Conservation (phyloP, 64 coral and sea anemone species). For the Astreopora myriophthalma region DNA sequence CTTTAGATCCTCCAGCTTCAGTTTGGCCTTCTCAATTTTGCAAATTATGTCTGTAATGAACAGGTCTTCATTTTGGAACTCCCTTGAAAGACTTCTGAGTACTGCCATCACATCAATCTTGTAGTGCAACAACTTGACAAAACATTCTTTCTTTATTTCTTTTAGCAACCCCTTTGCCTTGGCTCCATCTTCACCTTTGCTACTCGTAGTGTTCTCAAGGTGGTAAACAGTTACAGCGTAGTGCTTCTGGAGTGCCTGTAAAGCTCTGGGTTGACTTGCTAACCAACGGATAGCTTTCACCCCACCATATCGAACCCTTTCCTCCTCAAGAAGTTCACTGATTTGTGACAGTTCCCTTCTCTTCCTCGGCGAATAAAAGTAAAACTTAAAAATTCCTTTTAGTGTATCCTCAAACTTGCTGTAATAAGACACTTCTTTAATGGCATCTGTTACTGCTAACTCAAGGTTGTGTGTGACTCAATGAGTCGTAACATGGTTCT, state of each 20-base stretch:
- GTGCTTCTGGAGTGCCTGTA: slow-evolving; percentile 22
- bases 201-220: slow-evolving; percentile 12
- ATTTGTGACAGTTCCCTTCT: slow-evolving; percentile 12
- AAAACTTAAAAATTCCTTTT: slow-evolving; percentile 6
- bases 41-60: not conserved
- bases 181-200: slow-evolving; percentile 22
- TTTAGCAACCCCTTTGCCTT: not conserved
- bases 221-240: slow-evolving; percentile 3
- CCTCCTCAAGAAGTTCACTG: too few species aligned
- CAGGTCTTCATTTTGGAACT: not conserved
- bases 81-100: not conserved
- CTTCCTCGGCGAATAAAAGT: slow-evolving; percentile 18
- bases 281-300: slow-evolving; percentile 15
- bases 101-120: slow-evolving; percentile 33
- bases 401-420: slow-evolving; percentile 7
- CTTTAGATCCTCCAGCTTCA: too few species aligned
- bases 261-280: slow-evolving; percentile 24
- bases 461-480: slow-evolving; percentile 26
- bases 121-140: slow-evolving; percentile 18
- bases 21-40: too few species aligned
- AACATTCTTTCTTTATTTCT: not conserved
- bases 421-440: slow-evolving; percentile 3
- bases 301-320: too few species aligned
- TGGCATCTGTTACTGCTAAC: not conserved
- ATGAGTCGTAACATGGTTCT: too few species aligned